These are phyloP conservation scores for Bovichtus diacanthus DNA, from an alignment of 2,797 vertebrate species.

Conservation along the genomic window DNA sequence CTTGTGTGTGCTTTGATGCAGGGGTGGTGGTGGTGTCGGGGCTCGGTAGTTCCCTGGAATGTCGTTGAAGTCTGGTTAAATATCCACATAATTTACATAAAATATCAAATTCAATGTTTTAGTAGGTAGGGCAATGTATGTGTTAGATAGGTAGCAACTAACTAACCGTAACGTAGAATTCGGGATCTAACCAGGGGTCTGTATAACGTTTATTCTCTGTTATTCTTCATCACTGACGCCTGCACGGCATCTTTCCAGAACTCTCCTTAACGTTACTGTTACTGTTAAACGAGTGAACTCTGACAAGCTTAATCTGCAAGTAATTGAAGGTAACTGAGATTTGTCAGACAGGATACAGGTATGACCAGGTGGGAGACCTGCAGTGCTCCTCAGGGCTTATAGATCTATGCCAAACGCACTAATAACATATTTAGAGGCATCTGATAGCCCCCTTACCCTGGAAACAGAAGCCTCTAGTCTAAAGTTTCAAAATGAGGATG, in stretches of 20 bases:
- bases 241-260: conserved; percentile 42
- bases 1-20: conserved; percentile 34
- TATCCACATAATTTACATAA: neutral
- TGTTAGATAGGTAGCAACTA: neutral
- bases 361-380: too few relatives aligned
- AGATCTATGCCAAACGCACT: neutral
- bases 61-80: neutral
- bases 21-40: neutral
- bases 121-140: too few relatives aligned
- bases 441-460: conserved; percentile 3
- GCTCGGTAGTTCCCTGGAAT: conserved; percentile 35
- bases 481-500: conserved; percentile 45
- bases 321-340: neutral
- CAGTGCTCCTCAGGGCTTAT: neutral
- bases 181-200: neutral
- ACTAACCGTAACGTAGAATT: neutral
- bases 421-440: conserved; percentile 22
- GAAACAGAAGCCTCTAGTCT: conserved; percentile 14
- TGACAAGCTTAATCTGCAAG: neutral
- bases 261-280: neutral
- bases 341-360: neutral
- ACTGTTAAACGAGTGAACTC: neutral
- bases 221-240: conserved; percentile 6
- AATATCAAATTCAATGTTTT: rapidly evolving
- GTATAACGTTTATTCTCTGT: neutral